Percentiles rank a stretch among this genome's conserved stretches.
Conservation (phyloP, 2,797 vertebrate genomes). For the Acropternis orthonyx region DNA sequence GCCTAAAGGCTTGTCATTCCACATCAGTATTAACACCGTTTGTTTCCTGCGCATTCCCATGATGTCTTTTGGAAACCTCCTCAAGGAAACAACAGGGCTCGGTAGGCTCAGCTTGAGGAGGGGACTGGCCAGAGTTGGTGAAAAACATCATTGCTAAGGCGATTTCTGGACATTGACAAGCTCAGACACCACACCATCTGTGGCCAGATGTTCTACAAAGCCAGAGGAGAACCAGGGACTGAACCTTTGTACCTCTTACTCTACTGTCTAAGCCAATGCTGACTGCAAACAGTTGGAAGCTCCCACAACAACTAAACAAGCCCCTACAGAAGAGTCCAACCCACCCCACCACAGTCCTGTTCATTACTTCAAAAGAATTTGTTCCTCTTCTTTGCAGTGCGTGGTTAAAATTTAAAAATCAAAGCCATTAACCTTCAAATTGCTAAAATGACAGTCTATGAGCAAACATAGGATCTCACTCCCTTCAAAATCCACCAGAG, state of each 20-base stretch:
- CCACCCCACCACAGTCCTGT: rapidly evolving
- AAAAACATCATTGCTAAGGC: background rate
- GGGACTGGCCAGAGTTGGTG: background rate
- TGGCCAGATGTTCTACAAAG: background rate
- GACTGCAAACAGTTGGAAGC: background rate
- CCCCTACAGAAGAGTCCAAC: rapidly evolving
- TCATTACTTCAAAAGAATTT: background rate
- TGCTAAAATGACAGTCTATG: background rate
- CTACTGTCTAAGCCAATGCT: background rate
- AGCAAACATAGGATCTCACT: background rate
- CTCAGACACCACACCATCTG: background rate
- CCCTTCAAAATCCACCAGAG: background rate
- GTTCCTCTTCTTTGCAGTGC: background rate
- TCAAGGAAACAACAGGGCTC: background rate
- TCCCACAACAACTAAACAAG: background rate
- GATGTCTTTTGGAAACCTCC: background rate
- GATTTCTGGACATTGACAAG: background rate
- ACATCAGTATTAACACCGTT: too few relatives aligned
- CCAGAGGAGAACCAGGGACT: background rate
- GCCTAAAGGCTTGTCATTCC: background rate
- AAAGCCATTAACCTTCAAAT: background rate
- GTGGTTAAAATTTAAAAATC: background rate
- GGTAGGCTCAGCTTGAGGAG: background rate
- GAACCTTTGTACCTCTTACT: background rate
- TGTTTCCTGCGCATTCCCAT: background rate